phyloP scores from a whole-genome alignment of 1,140 invertebrate genomes.

The Hormaphis cornu region DNA sequence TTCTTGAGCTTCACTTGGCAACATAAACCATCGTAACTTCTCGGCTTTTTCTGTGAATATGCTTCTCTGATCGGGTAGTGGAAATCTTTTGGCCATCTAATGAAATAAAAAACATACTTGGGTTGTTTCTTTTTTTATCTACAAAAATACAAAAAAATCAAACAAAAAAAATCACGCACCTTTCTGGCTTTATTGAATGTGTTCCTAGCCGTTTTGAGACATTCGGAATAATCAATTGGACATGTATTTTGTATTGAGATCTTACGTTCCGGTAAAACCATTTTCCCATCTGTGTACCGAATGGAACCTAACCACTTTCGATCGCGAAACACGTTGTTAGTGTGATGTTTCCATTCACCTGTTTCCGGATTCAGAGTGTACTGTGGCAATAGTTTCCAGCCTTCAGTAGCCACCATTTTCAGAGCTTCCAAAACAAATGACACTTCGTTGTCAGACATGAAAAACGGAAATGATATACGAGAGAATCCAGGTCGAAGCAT shows the following conservation, averaged over 20 bases:
- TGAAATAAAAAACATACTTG: conserved; percentile 35
- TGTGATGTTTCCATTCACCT: conserved; percentile 79
- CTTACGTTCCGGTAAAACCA: conserved; percentile 58
- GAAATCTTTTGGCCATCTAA: conserved; percentile 58
- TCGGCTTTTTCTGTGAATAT: conserved; percentile 57
- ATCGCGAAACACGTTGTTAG: conserved; percentile 59
- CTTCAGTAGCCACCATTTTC: conserved; percentile 76
- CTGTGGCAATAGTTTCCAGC: conserved; percentile 80
- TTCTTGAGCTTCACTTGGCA: conserved; percentile 66
- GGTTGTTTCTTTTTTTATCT: not conserved
- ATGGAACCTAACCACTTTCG: conserved; percentile 73
- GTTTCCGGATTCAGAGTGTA: conserved; percentile 78
- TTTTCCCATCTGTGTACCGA: conserved; percentile 63
- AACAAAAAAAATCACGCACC: conserved; percentile 39
- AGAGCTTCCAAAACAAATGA: conserved; percentile 76
- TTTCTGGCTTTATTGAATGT: conserved; percentile 68
- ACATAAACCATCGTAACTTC: conserved; percentile 73
- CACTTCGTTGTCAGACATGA: conserved; percentile 67
- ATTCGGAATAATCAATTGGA: conserved; percentile 62
- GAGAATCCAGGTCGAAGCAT: conserved; percentile 78
- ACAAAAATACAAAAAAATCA: not conserved
- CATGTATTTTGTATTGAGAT: conserved; percentile 58
- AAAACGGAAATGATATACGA: conserved; percentile 75
- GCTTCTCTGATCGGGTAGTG: conserved; percentile 61
- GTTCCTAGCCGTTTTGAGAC: conserved; percentile 65